Conservation (phyloP, 2,888 invertebrate genomes). For the Brenthis daphne region DNA sequence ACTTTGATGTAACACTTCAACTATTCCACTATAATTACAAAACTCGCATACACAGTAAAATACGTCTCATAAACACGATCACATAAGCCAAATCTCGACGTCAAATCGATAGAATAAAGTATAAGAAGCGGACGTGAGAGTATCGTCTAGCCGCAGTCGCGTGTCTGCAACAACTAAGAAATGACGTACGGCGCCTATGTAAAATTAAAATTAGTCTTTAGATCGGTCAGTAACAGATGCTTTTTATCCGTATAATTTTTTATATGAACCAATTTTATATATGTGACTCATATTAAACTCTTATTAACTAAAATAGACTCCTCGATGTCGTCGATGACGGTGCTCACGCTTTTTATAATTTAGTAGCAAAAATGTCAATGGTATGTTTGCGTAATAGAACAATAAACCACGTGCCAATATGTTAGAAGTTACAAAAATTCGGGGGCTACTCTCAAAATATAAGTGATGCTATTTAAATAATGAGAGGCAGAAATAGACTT, state of each 20-base stretch:
- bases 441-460: conserved; percentile 69
- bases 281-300: conserved; percentile 34
- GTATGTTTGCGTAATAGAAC: conserved; percentile 19
- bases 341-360: conserved; percentile 4
- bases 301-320: conserved; percentile 25
- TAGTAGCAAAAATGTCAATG: conserved; percentile 4
- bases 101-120: conserved; percentile 67
- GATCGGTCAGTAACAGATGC: conserved; percentile 52
- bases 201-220: conserved; percentile 71
- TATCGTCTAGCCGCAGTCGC: conserved; percentile 69
- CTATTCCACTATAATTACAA: conserved; percentile 13
- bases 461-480: conserved; percentile 70
- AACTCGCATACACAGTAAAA: conserved; percentile 48
- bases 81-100: conserved; percentile 50
- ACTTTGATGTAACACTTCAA: conserved; percentile 16
- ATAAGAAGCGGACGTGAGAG: conserved; percentile 55
- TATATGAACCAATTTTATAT: conserved; percentile 30
- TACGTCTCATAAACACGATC: conserved; percentile 52
- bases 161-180: conserved; percentile 70
- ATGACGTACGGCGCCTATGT: conserved; percentile 65
- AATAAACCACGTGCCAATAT: conserved; percentile 15
- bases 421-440: conserved; percentile 55
- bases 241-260: conserved; percentile 30
- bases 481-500: conserved; percentile 66
- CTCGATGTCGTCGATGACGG: conserved; percentile 19